phyloP scores from a whole-genome alignment of 2,113 vertebrate species.

The Vimba vimba region DNA sequence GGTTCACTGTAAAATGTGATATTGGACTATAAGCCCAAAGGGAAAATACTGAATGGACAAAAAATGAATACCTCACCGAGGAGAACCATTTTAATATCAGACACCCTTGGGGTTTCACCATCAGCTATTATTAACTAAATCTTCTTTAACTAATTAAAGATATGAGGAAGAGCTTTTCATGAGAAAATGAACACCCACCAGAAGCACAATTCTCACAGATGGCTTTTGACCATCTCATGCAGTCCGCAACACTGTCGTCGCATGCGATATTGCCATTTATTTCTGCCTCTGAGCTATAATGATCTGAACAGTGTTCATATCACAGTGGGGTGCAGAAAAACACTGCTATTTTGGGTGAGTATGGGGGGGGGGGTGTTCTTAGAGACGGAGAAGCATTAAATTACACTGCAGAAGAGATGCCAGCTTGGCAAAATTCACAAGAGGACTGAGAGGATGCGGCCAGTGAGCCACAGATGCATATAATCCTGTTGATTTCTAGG shows the following conservation, averaged over 20 bases:
- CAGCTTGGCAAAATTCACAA: constrained; percentile 36
- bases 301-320: constrained; percentile 27
- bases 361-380: constrained; percentile 21
- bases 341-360: constrained; percentile 40
- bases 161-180: constrained; percentile 21
- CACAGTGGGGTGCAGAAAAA: constrained; percentile 40
- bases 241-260: not conserved
- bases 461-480: constrained; percentile 36
- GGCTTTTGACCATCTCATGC: constrained; percentile 24
- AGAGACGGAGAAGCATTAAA: constrained; percentile 41
- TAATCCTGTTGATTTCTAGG: constrained; percentile 37
- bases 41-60: constrained; percentile 38
- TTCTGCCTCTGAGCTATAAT: constrained; percentile 31
- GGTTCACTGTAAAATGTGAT: constrained; percentile 32
- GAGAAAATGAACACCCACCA: constrained; percentile 2
- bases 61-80: constrained; percentile 40
- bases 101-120: constrained; percentile 27
- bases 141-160: constrained; percentile 43
- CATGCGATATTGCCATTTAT: constrained; percentile 35
- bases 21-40: constrained; percentile 42
- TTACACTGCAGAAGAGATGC: constrained; percentile 32
- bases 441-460: constrained; percentile 35
- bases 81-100: constrained; percentile 34
- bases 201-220: constrained; percentile 27
- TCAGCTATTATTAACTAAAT: constrained; percentile 44